Base-by-base conservation (phyloP, 2,113 vertebrate genomes). In the Caloenas nicobarica region DNA sequence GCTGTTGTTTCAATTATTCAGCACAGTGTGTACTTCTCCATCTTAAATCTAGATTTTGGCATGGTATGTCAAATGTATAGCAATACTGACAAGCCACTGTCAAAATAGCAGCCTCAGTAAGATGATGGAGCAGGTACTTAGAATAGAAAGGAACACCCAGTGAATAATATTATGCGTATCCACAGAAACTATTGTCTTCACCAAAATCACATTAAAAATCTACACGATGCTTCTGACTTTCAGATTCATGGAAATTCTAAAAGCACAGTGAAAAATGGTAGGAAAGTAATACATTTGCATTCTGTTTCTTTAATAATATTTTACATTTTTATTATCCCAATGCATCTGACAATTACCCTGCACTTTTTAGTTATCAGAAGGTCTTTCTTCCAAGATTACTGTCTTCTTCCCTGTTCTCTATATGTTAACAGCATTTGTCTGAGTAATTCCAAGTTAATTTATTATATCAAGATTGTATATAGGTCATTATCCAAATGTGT, bases 21-120 rank as follows among this genome's bases (percentile, higher is more conserved):
- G 77, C 61, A 71, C 2, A 2, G 56, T 58, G 64, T 64, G 76
- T 56, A 60, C 0, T 0, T 69, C 88, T 94, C 80, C 57, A 76
- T 57, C 85, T 84, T 84, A 95, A 94, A 92, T 69, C 83, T 69
- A 69, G 82, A 88, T 72, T 91, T 95, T 79, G 77, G 48, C 77
- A 64, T 10, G 31, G 57, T 84, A 60, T 69, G 80, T 96, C 92
- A 96, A 95, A 81, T 1, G 24, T 78, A 56, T 33, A 84, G 65
- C 65, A 86, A 81, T 68, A 81, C 51, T 95, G 96, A 96, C 96
- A 95, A 88, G 80, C n/a, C 31, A 81, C 31, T 95, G 95, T 96
- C 95, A 96, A 94, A 97, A 95, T 56, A 94, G 60, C 69, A 91
- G 38, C 57, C 61, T 93, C n/a, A 1, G 28, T 29, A 54, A 84